Evolutionary conservation across 2,113 vertebrate species (phyloP).

Genomic region (Peucedramus taeniatus): DNA sequence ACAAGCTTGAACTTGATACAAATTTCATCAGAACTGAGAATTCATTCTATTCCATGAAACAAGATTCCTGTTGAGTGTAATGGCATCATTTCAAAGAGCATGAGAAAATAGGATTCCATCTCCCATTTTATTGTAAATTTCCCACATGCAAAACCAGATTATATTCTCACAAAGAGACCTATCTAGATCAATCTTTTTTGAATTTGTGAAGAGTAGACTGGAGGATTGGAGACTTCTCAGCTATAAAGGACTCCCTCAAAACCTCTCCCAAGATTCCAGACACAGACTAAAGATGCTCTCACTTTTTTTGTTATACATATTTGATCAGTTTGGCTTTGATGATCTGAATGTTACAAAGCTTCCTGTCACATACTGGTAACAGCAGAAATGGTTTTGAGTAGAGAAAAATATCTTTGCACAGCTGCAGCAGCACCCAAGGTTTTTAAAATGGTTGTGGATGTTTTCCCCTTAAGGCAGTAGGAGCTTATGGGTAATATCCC

Average conservation of each 20-base stretch:
- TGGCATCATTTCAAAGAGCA: background rate
- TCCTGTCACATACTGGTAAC: background rate
- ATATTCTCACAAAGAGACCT: background rate
- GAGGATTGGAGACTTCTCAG: background rate
- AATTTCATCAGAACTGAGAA: background rate
- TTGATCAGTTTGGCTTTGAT: background rate
- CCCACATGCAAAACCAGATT: background rate
- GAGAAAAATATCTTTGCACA: background rate
- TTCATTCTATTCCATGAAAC: background rate
- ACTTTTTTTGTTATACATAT: accelerated
- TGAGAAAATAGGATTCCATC: background rate
- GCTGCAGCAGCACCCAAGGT: background rate
- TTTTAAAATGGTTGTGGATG: background rate
- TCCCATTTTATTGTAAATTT: background rate
- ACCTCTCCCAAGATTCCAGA: background rate
- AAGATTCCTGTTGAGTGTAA: background rate
- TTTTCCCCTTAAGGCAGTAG: background rate
- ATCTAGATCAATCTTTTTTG: background rate
- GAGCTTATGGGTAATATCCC: background rate
- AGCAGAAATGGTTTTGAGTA: background rate
- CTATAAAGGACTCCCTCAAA: background rate
- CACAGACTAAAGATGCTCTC: accelerated
- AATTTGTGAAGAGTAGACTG: background rate
- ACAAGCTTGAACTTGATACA: background rate
- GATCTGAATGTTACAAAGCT: background rate